Base-by-base conservation (phyloP, 2,888 invertebrate genomes). In the Halocaridina rubra region DNA sequence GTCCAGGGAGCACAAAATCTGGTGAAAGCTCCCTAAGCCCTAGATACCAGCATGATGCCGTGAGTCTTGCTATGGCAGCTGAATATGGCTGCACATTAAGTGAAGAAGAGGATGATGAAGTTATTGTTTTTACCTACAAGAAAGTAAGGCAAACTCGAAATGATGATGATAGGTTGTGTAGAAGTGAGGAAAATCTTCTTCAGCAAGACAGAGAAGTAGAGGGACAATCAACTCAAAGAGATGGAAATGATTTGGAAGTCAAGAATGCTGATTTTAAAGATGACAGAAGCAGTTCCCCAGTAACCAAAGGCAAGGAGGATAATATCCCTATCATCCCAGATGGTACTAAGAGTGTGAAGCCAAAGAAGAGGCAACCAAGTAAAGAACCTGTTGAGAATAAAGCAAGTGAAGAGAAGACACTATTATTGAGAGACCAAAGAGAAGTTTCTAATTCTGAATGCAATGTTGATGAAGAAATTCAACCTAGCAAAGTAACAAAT, bases 31-130 rank as follows among this genome's bases (percentile, higher is more conserved):
- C 53, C 19, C n/a, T 19, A n/a, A 53, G 53, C 16, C 16, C 16
- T 19, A 53, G 53, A 19, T 53, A 53, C 19, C 53, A 53, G n/a
- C 53, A 16, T 7, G 53, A 53, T 13, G 53, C 53, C 16, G 53
- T 53, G 53, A 19, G n/a, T n/a, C 53, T 53, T 3, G 53, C 53
- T 53, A 53, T 53, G 16, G 53, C 53, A n/a, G 19, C 16, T 53
- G 81, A 81, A 27, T 53, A 29, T 19, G 81, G 81, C 2, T 22
- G 30, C 4, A 74, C 81, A n/a, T 81, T 81, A 16, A 81, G 81
- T 32, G 81, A 81, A 3, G 81, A 81, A 8, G 81, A 81, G 5
- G 81, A 81, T 5, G 81, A 81, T 13, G 81, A 75, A 2, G 81
- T 75, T 8, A 22, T 46, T 5, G 81, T 81, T 3, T 46, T 76